Evolutionary conservation across 2,888 invertebrate species (phyloP), one percentile per base, ranked within the genome.

Genomic region (Cheilosia pagana): DNA sequence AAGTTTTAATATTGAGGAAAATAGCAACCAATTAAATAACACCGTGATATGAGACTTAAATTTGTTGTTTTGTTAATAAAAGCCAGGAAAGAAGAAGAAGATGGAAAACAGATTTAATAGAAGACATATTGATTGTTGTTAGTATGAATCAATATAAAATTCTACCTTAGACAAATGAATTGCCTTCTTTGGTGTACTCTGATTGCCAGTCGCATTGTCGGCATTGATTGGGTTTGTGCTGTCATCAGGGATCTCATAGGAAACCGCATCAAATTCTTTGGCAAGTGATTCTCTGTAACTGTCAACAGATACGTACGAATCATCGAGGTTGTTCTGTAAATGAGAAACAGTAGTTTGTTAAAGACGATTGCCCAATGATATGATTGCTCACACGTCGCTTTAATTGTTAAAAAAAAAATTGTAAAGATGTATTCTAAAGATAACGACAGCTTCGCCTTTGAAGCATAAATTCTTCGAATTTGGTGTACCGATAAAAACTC

Each of bases 71-170:
- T 65, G 63, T 78, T 75, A 52, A 52, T 48, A 23, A 39, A 70
- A 41, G 50, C 45, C 55, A 63, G 43, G 60, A 23, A 50, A 25
- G 23, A 7, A 62, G 45, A 55, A 65, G 45, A 50, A 65, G 39
- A 28, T 19, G 16, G 19, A 41, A 21, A 39, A 14, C 43, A 55
- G 48, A 10, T 21, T 65, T 23, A 0, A 53, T 35, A 35, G 43
- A 28, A 39, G 39, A 59, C 25, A 14, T 14, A 16, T 25, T 74
- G 62, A 31, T 67, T 45, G 8, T 16, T 59, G 28, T 71, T 81
- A 91, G 88, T 90, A 89, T 67, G 91, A 89, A 87, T 91, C 89
- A 88, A 91, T 87, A 88, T 90, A 91, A 88, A 91, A 87, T 87
- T 91, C 91, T 91, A 91, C 91, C 91, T 91, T 91, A 86, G 91